These are phyloP conservation scores for Heliconius nattereri DNA, from an alignment of 1,140 invertebrate genomes.

Conservation along the genomic window DNA sequence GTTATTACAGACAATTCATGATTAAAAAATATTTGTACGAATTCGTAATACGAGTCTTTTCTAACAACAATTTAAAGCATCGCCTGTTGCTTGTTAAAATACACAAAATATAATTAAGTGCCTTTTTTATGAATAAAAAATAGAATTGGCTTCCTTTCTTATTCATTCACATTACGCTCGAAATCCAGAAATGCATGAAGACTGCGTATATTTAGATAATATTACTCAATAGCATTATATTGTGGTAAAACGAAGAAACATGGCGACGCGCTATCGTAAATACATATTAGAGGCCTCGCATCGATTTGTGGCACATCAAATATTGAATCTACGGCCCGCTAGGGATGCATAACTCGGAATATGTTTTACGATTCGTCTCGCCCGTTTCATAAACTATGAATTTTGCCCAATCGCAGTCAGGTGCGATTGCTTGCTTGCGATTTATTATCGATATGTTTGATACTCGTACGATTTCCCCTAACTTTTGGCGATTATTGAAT, in stretches of 20 bases:
- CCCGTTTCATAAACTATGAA: constrained; percentile 71
- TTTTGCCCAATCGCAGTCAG: constrained; percentile 69
- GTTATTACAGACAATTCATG: no score
- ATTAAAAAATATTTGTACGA: no score
- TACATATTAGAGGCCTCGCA: constrained; percentile 58
- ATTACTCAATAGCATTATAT: constrained; percentile 6
- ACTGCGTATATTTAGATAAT: neutral
- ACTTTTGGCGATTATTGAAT: constrained; percentile 55
- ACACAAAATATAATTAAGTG: no score
- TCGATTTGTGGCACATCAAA: constrained; percentile 66
- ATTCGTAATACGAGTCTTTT: no score
- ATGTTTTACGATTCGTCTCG: constrained; percentile 57
- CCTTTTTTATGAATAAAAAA: no score
- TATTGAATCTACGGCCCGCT: constrained; percentile 62
- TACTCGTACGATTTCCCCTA: constrained; percentile 37
- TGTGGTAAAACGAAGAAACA: constrained; percentile 43
- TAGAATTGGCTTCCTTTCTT: no score
- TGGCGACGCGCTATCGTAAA: constrained; percentile 47
- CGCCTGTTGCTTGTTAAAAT: no score
- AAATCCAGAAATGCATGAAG: no score
- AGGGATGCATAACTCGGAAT: constrained; percentile 64
- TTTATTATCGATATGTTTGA: constrained; percentile 61
- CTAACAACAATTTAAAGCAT: no score
- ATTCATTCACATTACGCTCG: no score
- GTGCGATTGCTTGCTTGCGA: constrained; percentile 65